Evolutionary conservation across 2,797 vertebrate species (phyloP).

Genomic region (Bothrops alternatus): DNA sequence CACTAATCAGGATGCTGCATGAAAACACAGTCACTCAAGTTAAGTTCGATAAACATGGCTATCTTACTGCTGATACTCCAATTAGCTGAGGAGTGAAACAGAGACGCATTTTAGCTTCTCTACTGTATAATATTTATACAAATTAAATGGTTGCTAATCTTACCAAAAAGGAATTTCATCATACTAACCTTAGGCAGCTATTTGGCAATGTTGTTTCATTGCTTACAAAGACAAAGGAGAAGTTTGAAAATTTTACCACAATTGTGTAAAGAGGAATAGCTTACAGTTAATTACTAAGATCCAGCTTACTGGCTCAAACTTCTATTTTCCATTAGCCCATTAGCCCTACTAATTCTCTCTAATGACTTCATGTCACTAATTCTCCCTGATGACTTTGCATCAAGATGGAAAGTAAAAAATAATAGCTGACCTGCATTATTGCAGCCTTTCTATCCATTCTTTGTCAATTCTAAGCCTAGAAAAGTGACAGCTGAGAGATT

Average conservation of each 20-base stretch:
- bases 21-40: neutral
- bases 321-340: neutral
- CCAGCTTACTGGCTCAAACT: neutral
- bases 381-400: neutral
- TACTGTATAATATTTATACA: neutral
- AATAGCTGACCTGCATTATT: neutral
- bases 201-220: neutral
- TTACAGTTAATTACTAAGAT: neutral
- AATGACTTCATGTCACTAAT: neutral
- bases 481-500: neutral
- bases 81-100: neutral
- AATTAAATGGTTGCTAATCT: neutral
- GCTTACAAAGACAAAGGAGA: neutral
- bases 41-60: neutral
- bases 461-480: neutral
- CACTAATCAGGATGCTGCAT: neutral
- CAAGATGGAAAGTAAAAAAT: neutral
- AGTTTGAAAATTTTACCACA: neutral
- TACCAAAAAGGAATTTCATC: neutral
- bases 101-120: neutral
- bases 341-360: neutral
- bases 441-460: neutral
- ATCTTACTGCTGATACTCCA: neutral
- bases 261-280: neutral
- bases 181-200: neutral